Evolutionary conservation across 2,888 invertebrate genomes (phyloP), one percentile per base, ranked within the genome.

Genomic region (Aleiodes testaceus): DNA sequence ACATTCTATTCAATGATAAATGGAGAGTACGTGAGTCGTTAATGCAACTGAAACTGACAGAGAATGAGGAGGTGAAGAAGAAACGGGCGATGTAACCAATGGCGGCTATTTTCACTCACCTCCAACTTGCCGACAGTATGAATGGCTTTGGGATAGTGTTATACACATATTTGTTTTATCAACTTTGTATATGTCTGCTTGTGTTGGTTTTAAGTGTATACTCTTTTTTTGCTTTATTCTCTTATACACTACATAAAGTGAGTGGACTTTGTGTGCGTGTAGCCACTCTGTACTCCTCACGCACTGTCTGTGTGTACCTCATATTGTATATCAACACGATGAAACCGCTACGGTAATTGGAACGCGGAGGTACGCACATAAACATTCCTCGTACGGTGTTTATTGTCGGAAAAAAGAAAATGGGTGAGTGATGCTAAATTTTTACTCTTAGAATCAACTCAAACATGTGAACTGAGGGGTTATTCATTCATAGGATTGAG

Each of bases 331-430:
- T 22, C 63, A 14, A 68, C 65, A 53, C 50, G 69, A 66, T 55
- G 59, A 36, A 36, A 68, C 67, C 73, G 53, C 73, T 61, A 65
- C 71, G 72, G 72, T 74, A 76, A 76, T 76, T 76, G 76, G 76
- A 76, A 76, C 76, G 74, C 72, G 74, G 61, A 72, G 68, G 63
- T 50, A 67, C 67, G 68, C 67, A 70, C 70, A 42, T 42, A 42
- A 18, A 42, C 36, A 42, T 59, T 36, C 59, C 55, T 26, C 30
- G 55, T 55, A 55, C 30, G 55, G 55, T 14, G 55, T 55, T 55
- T 55, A 55, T 55, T 26, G 55, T 26, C 22, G 12, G 18, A 55
- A 30, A 59, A 18, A 55, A 55, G 14, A 59, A 18, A 49, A 44
- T 66, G 50, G 26, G 64, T 50, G 42, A 52, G 20, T 47, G 52